Conservation (phyloP, 2,113 vertebrate genomes). For the Dendrocopos noguchii region DNA sequence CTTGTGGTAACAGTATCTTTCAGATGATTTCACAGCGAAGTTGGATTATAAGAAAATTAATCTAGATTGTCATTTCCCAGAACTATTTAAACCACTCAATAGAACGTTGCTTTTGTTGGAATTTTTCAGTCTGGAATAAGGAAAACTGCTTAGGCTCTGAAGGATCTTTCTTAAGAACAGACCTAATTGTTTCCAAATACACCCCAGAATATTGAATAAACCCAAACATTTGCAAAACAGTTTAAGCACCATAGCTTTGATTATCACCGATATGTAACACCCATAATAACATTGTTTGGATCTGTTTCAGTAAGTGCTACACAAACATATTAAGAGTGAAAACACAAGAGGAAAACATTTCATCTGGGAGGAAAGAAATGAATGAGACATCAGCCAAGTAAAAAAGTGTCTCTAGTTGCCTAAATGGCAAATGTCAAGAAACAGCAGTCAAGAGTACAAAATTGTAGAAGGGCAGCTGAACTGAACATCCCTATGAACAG, state of each 20-base stretch:
- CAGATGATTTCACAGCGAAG: background rate
- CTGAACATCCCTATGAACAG: background rate
- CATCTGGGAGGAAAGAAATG: background rate
- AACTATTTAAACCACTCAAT: background rate
- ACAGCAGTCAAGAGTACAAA: background rate
- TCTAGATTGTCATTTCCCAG: background rate
- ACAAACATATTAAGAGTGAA: conserved; percentile 27
- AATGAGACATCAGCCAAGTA: background rate
- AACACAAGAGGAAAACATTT: conserved; percentile 20
- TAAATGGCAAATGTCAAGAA: background rate
- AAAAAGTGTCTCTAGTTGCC: background rate
- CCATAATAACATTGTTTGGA: background rate
- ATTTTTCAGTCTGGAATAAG: background rate
- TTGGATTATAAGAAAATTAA: background rate
- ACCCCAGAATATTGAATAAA: conserved; percentile 16
- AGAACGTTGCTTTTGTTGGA: background rate
- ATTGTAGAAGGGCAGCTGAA: background rate
- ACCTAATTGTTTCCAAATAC: conserved; percentile 33
- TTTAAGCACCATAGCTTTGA: conserved; percentile 18
- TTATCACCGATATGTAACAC: conserved; percentile 15
- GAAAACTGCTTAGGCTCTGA: background rate
- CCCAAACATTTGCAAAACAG: background rate
- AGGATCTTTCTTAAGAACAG: background rate
- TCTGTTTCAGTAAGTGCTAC: conserved; percentile 21
- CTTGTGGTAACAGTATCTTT: background rate